Base-by-base conservation (phyloP, 2,113 vertebrate species). In the Crotalus tigris region DNA sequence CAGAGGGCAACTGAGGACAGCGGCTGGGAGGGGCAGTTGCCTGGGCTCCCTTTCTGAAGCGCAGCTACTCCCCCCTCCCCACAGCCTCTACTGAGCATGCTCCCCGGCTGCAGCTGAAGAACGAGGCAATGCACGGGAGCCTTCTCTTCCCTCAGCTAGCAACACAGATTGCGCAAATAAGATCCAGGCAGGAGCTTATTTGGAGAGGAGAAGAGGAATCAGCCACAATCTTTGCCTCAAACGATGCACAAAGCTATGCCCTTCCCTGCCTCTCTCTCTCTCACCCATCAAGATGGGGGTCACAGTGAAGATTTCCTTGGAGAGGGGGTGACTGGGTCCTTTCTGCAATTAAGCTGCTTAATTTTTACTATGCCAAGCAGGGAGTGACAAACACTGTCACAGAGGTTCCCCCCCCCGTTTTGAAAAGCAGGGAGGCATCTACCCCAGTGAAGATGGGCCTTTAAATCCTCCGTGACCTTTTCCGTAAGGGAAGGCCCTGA, bases 1-100 rank as follows among this genome's bases (percentile, higher is more conserved):
- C n/a, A 24, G 59, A 92, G 91, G 91, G 91, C 91, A 92, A 12
- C 59, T 92, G 91, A 92, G 91, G 91, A 92, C 91, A 75, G 58
- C 1, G 58, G 91, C 49, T 11, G 86, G 17, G n/a, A 61, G 88
- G 86, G 87, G 53, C 15, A 17, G 17, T 21, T 29, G 86, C 86
- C 49, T 51, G 57, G 51, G 58, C 91, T 24, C 58, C 19, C n/a
- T 64, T 7, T 26, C 1, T 0, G n/a, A 88, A 69, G 91, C 85
- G 26, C 1, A 81, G 57, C 61, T 51, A 51, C 85, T 8, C 11
- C 3, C 29, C 85, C 23, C 39, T 39, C 39, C 23, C 49, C 3
- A 13, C 11, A 24, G 85, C 11, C 29, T 88, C 29, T 21, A 33
- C 91, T 29, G 91, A 64, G 91, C 91, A 88, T 92, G 91, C 58